Conservation (phyloP, 2,113 vertebrate genomes). For the Albula goreensis region DNA sequence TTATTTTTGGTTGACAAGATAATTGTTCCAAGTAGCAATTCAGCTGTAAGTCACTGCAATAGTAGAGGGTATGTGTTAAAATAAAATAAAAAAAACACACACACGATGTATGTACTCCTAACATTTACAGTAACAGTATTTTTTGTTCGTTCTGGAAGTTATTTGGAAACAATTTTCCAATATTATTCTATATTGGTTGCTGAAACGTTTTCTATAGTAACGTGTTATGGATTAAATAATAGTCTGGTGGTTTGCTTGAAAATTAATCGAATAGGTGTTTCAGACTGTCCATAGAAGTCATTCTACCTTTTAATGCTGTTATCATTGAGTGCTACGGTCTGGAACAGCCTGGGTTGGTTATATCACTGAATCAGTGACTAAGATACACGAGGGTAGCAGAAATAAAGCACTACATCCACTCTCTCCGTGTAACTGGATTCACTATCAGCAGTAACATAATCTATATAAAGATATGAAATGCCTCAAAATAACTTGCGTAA, state of each 20-base stretch:
- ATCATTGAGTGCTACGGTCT: neutral
- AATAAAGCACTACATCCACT: conserved; percentile 4
- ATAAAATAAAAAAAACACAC: neutral
- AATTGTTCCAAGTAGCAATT: neutral
- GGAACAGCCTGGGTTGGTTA: neutral
- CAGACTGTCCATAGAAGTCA: neutral
- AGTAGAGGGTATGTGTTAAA: neutral
- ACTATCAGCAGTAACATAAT: neutral
- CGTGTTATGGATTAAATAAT: neutral
- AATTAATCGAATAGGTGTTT: neutral
- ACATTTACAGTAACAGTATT: too few species aligned
- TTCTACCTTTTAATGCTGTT: neutral
- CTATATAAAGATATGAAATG: neutral
- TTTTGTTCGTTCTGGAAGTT: too few species aligned
- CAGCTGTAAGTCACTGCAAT: neutral
- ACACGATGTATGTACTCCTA: neutral
- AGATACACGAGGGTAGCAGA: neutral
- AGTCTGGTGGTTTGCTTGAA: neutral
- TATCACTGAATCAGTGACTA: conserved; percentile 7
- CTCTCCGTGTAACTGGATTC: conserved; percentile 10
- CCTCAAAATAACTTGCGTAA: neutral
- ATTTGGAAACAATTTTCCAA: neutral
- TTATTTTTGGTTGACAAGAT: neutral
- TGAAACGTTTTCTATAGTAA: too few species aligned
- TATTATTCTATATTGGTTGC: too few species aligned